Evolutionary conservation across 2,888 invertebrate species (phyloP), one percentile per base, ranked within the genome.

Genomic region (Tricholauxania praeusta): DNA sequence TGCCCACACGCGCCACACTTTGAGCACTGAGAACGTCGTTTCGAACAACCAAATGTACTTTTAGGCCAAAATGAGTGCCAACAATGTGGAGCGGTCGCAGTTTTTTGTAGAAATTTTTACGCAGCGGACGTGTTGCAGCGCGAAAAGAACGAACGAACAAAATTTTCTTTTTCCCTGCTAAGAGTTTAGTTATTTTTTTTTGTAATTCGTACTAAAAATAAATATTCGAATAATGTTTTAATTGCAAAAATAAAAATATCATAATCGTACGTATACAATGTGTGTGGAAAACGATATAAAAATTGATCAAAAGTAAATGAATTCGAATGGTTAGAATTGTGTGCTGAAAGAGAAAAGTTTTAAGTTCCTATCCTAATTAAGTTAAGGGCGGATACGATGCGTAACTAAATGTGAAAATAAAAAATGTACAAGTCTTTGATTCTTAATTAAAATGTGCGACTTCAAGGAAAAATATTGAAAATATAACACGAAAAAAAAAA

Each of bases 81-180:
- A 60, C 65, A 70, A 51, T 55, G 52, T 32, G 15, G 51, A 57
- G 52, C 70, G 59, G 48, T 52, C 60, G 52, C 76, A 81, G 84
- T 84, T 82, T 80, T 79, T 82, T 82, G 82, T 81, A 82, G 84
- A 83, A 80, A 81, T 81, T 84, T 82, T 79, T 78, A 79, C 81
- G 81, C 81, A 79, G 74, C 80, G 81, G 83, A 83, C 83, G 83
- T 80, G 77, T 78, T 78, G 12, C 2, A 22, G 57, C 57, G 57
- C 22, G 19, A 19, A 53, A 53, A n/a, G 1, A 19, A 53, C n/a
- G 19, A 19, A 17, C 53, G 53, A 63, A 17, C 8, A 62, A 63
- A 22, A 14, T 63, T 15, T 63, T 14, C 19, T 12, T 57, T 57
- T 28, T 15, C 57, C 22, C 57, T 28, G 22, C 57, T 57, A 28